Base-by-base conservation (phyloP, 2,888 invertebrate genomes). In the Meiosimyza platycephala region DNA sequence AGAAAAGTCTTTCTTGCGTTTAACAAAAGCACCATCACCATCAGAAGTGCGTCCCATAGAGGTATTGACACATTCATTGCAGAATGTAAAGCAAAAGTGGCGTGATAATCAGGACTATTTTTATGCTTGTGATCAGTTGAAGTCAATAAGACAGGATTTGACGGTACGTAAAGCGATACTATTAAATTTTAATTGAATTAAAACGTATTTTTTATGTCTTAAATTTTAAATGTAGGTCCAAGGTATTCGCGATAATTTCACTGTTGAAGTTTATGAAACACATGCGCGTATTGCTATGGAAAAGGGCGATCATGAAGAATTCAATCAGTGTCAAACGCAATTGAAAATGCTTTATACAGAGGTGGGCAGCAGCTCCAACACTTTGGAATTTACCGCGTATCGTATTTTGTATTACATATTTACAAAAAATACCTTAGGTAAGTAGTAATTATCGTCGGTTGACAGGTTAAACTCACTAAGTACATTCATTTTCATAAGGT, bases 241-340 rank as follows among this genome's bases (percentile, higher is more conserved):
- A 91, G 97, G 98, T 81, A 91, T 99, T 79, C 90, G 99, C 79
- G 95, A 98, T 89, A 90, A 90, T 78, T 98, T 99, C 85, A 98
- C 99, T 71, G 94, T 99, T n/a, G 92, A 95, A 84, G 99, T 99
- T 13, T 99, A 99, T 89, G 99, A 99, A 89, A 98, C 97, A 5
- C 99, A 99, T 89, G 99, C 98, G 6, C 91, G 98, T 71, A 96
- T 99, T 83, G 98, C 99, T 66, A 90, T 99, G 86, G 99, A 99
- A 87, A 98, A 95, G 88, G 96, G 97, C 69, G 99, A 99, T 85
- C 97, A 98, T 86, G 98, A 98, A 85, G 99, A 99, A 87, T 99
- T 99, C 86, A 99, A 99, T 90, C 99, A 99, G 88, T 99, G 99
- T 86, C 99, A 99, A 89, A 97, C 98, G 15, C 99, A 99, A 88